A percentile compares a stretch with the other conserved stretches of the same genome.
Conservation (phyloP, 2,888 invertebrate genomes). For the Scelioninae gen. 2 region DNA sequence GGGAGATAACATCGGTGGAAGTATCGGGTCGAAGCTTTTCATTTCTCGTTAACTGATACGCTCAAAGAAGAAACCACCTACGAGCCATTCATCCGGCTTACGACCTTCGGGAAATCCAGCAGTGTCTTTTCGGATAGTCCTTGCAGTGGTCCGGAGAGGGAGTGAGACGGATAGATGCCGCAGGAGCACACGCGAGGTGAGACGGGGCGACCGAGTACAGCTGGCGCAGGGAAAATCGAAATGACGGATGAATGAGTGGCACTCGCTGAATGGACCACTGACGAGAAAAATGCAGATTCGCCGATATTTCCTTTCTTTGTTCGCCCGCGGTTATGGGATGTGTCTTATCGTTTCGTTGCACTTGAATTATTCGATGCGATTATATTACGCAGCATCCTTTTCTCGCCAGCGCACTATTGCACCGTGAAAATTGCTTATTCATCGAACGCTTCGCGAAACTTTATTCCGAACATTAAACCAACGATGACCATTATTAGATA, state of each 20-base stretch:
- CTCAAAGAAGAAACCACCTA: slow-evolving; percentile 38
- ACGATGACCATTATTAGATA: slow-evolving; percentile 36
- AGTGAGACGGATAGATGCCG: neutral
- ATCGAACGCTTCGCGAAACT: slow-evolving; percentile 39
- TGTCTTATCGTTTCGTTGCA: slow-evolving; percentile 39
- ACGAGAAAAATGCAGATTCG: slow-evolving; percentile 27
- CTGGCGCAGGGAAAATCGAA: slow-evolving; percentile 43
- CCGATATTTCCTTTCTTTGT: slow-evolving; percentile 30
- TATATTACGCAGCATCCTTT: slow-evolving; percentile 46
- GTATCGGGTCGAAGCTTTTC: slow-evolving; percentile 27
- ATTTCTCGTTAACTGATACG: slow-evolving; percentile 33
- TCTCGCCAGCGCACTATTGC: slow-evolving; percentile 28
- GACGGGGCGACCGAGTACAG: neutral
- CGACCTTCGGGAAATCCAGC: slow-evolving; percentile 38
- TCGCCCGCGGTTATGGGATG: slow-evolving; percentile 24
- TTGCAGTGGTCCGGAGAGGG: neutral
- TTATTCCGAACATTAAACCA: slow-evolving; percentile 23
- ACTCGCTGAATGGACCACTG: slow-evolving; percentile 23
- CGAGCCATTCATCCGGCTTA: slow-evolving; percentile 30
- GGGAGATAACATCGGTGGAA: slow-evolving; percentile 23
- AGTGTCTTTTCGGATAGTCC: slow-evolving; percentile 29
- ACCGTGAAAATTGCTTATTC: slow-evolving; percentile 46
- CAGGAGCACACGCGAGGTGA: too few relatives aligned
- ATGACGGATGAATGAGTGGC: slow-evolving; percentile 46
- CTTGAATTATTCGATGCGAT: slow-evolving; percentile 47